phyloP scores from a whole-genome alignment of 2,797 vertebrate species.

The Mus caroli region DNA sequence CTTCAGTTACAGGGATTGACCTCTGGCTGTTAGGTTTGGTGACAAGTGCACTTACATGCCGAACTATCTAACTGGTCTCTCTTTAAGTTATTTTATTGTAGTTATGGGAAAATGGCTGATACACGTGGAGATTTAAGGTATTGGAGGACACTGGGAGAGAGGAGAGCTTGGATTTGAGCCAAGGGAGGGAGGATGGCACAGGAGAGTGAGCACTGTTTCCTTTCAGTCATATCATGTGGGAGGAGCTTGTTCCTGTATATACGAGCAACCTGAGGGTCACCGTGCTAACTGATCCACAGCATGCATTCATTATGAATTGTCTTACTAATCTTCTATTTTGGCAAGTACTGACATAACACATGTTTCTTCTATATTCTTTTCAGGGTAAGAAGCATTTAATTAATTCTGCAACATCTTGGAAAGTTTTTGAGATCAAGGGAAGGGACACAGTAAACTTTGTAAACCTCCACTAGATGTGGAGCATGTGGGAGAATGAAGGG shows the following conservation, averaged over 20 bases:
- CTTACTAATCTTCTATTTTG: neutral
- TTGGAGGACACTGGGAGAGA: neutral
- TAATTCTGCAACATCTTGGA: slow-evolving; percentile 8
- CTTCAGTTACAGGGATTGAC: neutral
- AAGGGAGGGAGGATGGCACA: neutral
- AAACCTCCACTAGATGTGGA: neutral
- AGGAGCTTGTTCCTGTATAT: neutral
- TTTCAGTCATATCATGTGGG: neutral
- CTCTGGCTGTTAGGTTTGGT: neutral
- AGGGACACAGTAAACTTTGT: neutral
- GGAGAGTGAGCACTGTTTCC: neutral
- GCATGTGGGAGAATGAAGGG: neutral
- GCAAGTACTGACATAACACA: neutral
- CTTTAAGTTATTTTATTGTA: neutral
- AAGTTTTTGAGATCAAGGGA: neutral
- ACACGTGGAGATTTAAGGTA: neutral
- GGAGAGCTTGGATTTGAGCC: neutral
- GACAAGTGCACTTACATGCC: neutral
- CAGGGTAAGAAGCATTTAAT: neutral
- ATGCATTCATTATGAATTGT: neutral
- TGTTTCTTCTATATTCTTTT: neutral
- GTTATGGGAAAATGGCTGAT: neutral
- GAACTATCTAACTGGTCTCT: neutral
- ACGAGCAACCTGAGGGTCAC: too few species aligned
- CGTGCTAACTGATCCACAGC: neutral